Evolutionary conservation across 2,797 vertebrate species (phyloP).

Genomic region (Nyctalus aviator): DNA sequence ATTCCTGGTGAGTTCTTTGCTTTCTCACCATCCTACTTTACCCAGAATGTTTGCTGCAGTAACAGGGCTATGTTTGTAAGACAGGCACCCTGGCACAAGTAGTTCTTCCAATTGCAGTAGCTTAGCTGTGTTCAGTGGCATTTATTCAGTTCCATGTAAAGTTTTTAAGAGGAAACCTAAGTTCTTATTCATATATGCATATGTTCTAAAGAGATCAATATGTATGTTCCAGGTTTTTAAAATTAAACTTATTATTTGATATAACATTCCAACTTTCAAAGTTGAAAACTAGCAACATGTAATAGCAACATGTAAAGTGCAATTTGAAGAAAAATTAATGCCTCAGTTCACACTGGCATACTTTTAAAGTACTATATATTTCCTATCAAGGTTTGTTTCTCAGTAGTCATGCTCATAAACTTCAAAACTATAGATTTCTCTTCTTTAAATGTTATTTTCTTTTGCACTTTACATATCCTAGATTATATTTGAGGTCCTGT

Average conservation of each 20-base stretch:
- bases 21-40: not conserved
- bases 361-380: not conserved
- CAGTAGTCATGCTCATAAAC: not conserved
- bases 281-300: not conserved
- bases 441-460: not conserved
- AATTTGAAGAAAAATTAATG: slow-evolving; percentile 7
- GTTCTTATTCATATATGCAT: not conserved
- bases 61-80: not conserved
- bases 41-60: not conserved
- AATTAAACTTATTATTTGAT: slow-evolving; percentile 1
- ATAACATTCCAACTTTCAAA: not conserved
- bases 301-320: not conserved
- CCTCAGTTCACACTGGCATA: not conserved
- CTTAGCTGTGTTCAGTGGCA: not conserved
- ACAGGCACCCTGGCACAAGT: not conserved
- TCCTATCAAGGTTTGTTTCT: not conserved
- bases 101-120: not conserved
- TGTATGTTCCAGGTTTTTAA: not conserved
- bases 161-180: not conserved
- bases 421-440: not conserved
- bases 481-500: not conserved
- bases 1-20: not conserved
- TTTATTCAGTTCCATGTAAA: not conserved
- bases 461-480: not conserved
- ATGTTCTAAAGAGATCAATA: not conserved